Conservation (phyloP, 2,888 invertebrate genomes). For the Zygogramma bicolorata region DNA sequence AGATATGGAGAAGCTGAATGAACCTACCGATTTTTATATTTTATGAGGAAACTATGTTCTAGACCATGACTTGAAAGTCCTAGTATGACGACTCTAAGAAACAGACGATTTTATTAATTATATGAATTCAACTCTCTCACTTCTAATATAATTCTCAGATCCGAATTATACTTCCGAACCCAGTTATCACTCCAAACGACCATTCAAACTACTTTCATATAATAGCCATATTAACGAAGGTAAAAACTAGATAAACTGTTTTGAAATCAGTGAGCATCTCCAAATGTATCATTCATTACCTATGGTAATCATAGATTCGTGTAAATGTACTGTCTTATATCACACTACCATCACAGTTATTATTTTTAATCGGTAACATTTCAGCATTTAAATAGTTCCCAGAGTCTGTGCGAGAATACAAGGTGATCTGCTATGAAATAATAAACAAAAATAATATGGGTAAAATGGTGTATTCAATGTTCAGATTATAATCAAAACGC, state of each 20-base stretch:
- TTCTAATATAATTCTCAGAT: not conserved
- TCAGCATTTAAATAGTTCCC: not conserved
- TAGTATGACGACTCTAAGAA: no score
- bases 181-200: not conserved
- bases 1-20: no score
- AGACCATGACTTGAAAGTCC: no score
- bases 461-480: no score
- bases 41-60: no score
- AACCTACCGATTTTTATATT: no score
- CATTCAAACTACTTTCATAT: not conserved
- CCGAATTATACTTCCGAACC: not conserved
- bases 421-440: no score
- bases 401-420: not conserved
- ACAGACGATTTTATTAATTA: not conserved
- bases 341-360: not conserved
- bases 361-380: constrained; percentile 1
- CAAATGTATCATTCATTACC: constrained; percentile 4
- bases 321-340: not conserved
- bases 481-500: no score
- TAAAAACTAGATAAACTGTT: not conserved
- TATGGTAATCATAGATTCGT: not conserved
- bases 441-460: no score
- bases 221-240: not conserved
- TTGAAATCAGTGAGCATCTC: not conserved
- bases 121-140: not conserved